phyloP scores from a whole-genome alignment of 2,797 vertebrate genomes.

The Merluccius polli region DNA sequence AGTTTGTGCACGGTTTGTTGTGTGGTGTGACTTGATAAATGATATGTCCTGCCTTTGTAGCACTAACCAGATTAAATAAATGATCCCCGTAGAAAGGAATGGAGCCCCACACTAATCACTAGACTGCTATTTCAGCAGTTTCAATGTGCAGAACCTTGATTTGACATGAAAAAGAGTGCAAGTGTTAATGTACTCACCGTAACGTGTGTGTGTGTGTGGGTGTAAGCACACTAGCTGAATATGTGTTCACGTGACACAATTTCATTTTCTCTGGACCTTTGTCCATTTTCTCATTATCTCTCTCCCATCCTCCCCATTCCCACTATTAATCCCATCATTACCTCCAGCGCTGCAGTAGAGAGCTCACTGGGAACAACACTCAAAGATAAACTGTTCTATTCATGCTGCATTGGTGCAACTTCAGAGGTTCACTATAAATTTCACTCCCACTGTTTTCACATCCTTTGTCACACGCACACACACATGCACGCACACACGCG shows the following conservation, averaged over 20 bases:
- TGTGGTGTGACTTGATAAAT: slow-evolving; percentile 17
- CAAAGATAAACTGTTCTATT: slow-evolving; percentile 22
- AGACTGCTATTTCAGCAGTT: slow-evolving; percentile 5
- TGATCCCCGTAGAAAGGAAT: slow-evolving; percentile 10
- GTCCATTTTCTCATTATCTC: slow-evolving; percentile 6
- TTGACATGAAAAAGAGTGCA: neutral
- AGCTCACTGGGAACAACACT: slow-evolving; percentile 32
- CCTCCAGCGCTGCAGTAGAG: slow-evolving; percentile 18
- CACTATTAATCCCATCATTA: slow-evolving; percentile 29
- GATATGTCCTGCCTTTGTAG: slow-evolving; percentile 29
- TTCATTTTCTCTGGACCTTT: slow-evolving; percentile 23
- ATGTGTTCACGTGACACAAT: slow-evolving; percentile 8
- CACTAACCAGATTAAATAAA: slow-evolving; percentile 36
- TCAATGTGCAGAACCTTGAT: slow-evolving; percentile 17
- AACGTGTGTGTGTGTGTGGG: neutral
- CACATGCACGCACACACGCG: slow-evolving; percentile 14
- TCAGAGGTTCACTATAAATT: slow-evolving; percentile 39
- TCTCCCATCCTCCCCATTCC: slow-evolving; percentile 8
- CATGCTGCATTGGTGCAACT: neutral
- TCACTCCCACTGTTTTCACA: neutral
- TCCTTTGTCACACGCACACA: slow-evolving; percentile 13
- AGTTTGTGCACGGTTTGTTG: neutral
- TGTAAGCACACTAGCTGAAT: neutral
- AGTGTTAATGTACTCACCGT: neutral
- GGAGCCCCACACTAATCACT: slow-evolving; percentile 5